A percentile compares a stretch with the other conserved stretches of the same genome.
Conservation (phyloP, 2,113 vertebrate genomes). For the Pangasianodon hypophthalmus region DNA sequence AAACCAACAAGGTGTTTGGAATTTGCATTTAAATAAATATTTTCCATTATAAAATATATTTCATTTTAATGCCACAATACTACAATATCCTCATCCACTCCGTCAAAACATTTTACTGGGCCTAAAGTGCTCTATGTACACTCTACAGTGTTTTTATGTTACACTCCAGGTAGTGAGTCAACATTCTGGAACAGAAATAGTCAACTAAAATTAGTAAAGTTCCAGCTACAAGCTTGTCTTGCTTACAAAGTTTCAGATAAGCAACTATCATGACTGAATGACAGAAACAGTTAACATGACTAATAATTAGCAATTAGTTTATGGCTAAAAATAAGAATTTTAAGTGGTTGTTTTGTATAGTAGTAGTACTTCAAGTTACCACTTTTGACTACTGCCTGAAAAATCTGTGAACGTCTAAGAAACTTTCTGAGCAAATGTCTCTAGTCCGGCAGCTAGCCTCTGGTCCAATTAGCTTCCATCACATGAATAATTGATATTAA, state of each 20-base stretch:
- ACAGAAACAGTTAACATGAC: background rate
- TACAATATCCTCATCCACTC: background rate
- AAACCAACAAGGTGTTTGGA: background rate
- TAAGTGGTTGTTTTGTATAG: background rate
- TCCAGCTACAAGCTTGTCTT: no score
- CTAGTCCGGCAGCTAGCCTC: background rate
- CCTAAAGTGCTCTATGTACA: background rate
- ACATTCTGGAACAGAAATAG: background rate
- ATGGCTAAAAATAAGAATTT: background rate
- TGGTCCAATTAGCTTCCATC: background rate
- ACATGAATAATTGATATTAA: background rate
- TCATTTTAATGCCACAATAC: background rate
- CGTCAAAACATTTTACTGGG: background rate
- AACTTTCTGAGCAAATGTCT: background rate
- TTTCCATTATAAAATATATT: background rate
- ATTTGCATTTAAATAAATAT: background rate
- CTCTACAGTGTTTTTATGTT: background rate
- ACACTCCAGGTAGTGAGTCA: background rate
- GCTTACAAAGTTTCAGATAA: background rate
- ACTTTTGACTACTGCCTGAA: background rate
- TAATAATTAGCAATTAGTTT: background rate
- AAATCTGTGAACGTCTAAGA: background rate
- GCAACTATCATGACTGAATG: background rate
- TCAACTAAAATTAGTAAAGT: background rate
- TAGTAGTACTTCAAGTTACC: background rate